Conservation (phyloP, 1,140 invertebrate species). For the Tetramorium alpestre region DNA sequence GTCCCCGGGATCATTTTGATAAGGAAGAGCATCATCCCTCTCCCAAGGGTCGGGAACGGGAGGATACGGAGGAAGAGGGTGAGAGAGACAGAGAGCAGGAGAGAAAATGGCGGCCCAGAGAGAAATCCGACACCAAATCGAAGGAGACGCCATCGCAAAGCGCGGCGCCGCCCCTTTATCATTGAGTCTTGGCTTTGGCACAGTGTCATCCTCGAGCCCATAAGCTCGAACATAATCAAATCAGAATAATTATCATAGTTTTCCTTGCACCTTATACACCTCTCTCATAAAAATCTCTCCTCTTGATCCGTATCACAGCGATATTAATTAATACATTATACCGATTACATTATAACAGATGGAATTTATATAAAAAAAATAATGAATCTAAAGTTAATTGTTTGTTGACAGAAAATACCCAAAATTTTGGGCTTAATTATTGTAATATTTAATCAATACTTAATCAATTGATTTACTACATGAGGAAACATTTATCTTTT, state of each 20-base stretch:
- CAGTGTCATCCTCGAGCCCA: constrained; percentile 47
- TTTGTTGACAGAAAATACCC: not conserved
- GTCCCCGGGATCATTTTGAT: constrained; percentile 78
- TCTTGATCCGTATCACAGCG: not conserved
- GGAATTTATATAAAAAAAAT: not conserved
- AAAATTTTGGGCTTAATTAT: not conserved
- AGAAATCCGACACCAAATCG: constrained; percentile 85
- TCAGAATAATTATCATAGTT: constrained; percentile 36
- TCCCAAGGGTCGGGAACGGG: constrained; percentile 46
- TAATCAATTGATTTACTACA: not conserved
- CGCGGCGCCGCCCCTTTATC: constrained; percentile 83
- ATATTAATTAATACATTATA: not conserved
- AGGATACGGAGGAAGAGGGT: constrained; percentile 39
- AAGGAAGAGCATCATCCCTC: constrained; percentile 75
- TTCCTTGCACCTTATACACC: not conserved
- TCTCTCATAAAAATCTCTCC: not conserved
- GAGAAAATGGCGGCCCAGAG: constrained; percentile 84
- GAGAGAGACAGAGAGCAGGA: constrained; percentile 74
- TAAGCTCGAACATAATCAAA: not conserved
- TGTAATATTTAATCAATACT: not conserved
- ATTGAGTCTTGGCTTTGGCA: constrained; percentile 71
- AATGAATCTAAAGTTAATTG: not conserved
- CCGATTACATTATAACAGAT: not conserved
- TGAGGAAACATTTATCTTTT: not conserved
- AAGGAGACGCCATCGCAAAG: constrained; percentile 86